Percentiles rank a stretch among this genome's conserved stretches.
phyloP scores from a whole-genome alignment of 2,888 invertebrate genomes.

The Odontocerum albicorne region DNA sequence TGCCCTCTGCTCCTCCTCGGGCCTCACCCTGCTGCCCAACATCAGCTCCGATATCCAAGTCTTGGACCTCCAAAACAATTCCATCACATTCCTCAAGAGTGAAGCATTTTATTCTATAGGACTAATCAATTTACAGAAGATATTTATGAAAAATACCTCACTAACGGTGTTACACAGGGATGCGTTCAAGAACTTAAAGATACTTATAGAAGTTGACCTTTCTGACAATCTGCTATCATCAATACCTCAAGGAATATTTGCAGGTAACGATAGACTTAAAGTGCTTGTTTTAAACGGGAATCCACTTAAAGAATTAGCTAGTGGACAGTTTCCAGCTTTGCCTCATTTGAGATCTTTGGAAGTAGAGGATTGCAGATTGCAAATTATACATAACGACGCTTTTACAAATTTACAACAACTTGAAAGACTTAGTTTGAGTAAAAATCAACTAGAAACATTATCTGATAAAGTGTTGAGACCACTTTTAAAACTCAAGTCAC shows the following conservation, averaged over 20 bases:
- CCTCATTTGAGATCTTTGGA: slow-evolving; percentile 80
- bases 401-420: slow-evolving; percentile 74
- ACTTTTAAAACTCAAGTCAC: slow-evolving; percentile 72
- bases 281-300: slow-evolving; percentile 81
- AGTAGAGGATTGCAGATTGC: slow-evolving; percentile 77
- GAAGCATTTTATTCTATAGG: slow-evolving; percentile 80
- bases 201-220: slow-evolving; percentile 84
- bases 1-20: slow-evolving; percentile 80
- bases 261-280: slow-evolving; percentile 80
- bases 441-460: slow-evolving; percentile 74
- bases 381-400: slow-evolving; percentile 73
- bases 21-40: slow-evolving; percentile 75
- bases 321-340: slow-evolving; percentile 79
- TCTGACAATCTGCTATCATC: slow-evolving; percentile 77
- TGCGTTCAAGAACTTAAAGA: slow-evolving; percentile 84
- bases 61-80: slow-evolving; percentile 80
- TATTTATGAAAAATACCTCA: slow-evolving; percentile 76
- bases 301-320: slow-evolving; percentile 70
- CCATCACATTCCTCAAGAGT: slow-evolving; percentile 71
- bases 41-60: slow-evolving; percentile 63
- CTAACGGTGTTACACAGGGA: slow-evolving; percentile 77
- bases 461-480: slow-evolving; percentile 67
- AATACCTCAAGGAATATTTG: slow-evolving; percentile 78
- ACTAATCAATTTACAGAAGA: slow-evolving; percentile 80
- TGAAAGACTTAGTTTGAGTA: slow-evolving; percentile 60